phyloP scores from a whole-genome alignment of 2,888 invertebrate genomes.

The Brachypterus glaber region DNA sequence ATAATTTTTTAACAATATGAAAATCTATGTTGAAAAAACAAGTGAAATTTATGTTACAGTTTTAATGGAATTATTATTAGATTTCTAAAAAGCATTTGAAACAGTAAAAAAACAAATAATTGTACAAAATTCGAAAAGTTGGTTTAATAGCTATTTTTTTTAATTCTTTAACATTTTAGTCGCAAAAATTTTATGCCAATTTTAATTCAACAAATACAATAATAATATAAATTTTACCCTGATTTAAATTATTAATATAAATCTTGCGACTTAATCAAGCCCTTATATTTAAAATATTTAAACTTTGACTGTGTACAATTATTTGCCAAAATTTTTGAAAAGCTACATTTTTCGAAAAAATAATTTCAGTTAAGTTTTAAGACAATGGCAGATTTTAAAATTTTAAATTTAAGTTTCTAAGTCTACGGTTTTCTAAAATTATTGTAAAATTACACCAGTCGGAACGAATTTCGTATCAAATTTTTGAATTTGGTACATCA shows the following conservation, averaged over 20 bases:
- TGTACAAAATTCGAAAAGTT: slow-evolving; percentile 15
- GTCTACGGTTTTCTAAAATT: too few relatives aligned
- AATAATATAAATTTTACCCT: slow-evolving; percentile 35
- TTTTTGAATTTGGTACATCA: too few relatives aligned
- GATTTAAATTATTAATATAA: slow-evolving; percentile 38
- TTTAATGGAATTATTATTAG: slow-evolving; percentile 7
- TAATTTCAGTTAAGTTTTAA: too few relatives aligned
- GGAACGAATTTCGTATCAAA: too few relatives aligned
- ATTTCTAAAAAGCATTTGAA: background rate
- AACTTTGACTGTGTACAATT: slow-evolving; percentile 16
- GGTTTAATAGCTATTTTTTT: slow-evolving; percentile 6
- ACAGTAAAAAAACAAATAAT: slow-evolving; percentile 13
- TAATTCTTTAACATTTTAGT: slow-evolving; percentile 2
- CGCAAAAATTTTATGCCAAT: background rate
- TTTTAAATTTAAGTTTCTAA: too few relatives aligned
- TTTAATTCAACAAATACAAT: slow-evolving; percentile 26
- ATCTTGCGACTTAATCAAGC: slow-evolving; percentile 24
- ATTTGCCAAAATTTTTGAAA: slow-evolving; percentile 15
- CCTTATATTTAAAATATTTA: slow-evolving; percentile 13
- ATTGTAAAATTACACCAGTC: too few relatives aligned
- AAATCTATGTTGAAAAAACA: too few relatives aligned
- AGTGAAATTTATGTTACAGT: slow-evolving; percentile 15
- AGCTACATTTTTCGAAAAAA: slow-evolving; percentile 12
- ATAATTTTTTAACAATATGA: too few relatives aligned
- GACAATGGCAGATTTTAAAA: too few relatives aligned